A percentile compares a stretch with the other conserved stretches of the same genome.
Evolutionary conservation across 2,888 invertebrate species (phyloP).

Genomic region (Pterobdella sp.): DNA sequence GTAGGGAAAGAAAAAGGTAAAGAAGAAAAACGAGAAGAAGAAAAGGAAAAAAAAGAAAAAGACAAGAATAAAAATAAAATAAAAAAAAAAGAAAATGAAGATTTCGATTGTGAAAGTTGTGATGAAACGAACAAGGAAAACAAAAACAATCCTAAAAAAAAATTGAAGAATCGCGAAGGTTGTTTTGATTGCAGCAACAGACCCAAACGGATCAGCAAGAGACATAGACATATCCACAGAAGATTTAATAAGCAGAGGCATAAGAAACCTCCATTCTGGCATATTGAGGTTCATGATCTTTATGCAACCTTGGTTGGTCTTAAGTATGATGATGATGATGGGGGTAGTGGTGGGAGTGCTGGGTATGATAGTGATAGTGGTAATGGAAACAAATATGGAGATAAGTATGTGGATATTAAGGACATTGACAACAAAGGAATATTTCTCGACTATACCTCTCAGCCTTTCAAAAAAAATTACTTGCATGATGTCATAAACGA

Average conservation of each 20-base stretch:
- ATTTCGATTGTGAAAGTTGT: neutral
- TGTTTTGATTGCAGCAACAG: neutral
- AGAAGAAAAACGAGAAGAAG: neutral
- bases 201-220: neutral
- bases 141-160: neutral
- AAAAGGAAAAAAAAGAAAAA: neutral
- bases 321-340: neutral
- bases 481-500: neutral
- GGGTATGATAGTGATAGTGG: too few species aligned
- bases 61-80: neutral
- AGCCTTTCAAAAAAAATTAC: neutral
- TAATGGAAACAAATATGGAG: neutral
- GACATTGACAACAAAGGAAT: neutral
- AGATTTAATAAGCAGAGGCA: neutral
- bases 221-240: neutral
- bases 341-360: neutral
- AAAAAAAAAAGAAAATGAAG: neutral
- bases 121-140: neutral
- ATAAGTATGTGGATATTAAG: neutral
- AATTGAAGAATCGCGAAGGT: neutral
- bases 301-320: neutral
- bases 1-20: neutral
- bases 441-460: neutral
- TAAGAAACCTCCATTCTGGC: too few species aligned
- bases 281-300: constrained; percentile 2